Evolutionary conservation across 2,797 vertebrate genomes (phyloP).

Genomic region (Pseudomugil gertrudae): DNA sequence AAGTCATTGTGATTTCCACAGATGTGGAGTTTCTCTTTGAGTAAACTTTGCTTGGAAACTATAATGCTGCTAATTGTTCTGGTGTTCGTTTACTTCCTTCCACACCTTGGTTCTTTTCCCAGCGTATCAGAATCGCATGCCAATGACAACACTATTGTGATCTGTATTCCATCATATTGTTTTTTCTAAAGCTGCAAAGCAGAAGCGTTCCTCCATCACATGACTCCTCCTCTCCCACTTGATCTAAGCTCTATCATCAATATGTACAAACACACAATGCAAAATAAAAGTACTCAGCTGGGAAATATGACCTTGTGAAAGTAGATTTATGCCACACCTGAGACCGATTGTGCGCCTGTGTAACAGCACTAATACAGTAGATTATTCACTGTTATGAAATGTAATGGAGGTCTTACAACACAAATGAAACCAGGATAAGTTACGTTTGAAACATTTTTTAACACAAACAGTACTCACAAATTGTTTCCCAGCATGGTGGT

Average conservation of each 20-base stretch:
- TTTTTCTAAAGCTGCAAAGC: slow-evolving; percentile 66
- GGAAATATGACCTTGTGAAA: slow-evolving; percentile 24
- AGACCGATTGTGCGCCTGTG: slow-evolving; percentile 3
- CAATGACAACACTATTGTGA: slow-evolving; percentile 72
- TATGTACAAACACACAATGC: slow-evolving; percentile 54
- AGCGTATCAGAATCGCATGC: slow-evolving; percentile 67
- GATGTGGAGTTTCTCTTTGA: slow-evolving; percentile 59
- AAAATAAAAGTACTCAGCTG: slow-evolving; percentile 28
- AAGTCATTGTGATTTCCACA: slow-evolving; percentile 47
- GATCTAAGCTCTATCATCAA: slow-evolving; percentile 53
- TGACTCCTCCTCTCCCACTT: slow-evolving; percentile 21
- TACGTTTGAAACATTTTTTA: too few relatives aligned
- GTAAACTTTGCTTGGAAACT: slow-evolving; percentile 57
- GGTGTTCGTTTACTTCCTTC: slow-evolving; percentile 72
- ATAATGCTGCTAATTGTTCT: slow-evolving; percentile 67
- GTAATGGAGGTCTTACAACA: background rate
- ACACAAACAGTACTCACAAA: slow-evolving; percentile 90
- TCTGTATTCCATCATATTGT: slow-evolving; percentile 72
- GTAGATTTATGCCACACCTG: slow-evolving; percentile 28
- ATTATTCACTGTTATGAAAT: slow-evolving; percentile 3
- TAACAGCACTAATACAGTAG: slow-evolving; percentile 2
- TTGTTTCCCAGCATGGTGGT: slow-evolving; percentile 91
- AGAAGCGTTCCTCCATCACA: slow-evolving; percentile 42
- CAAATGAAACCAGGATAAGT: too few relatives aligned
- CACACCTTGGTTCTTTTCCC: slow-evolving; percentile 76